phyloP scores from a whole-genome alignment of 2,888 invertebrate genomes.

The Charanyca ferruginea region DNA sequence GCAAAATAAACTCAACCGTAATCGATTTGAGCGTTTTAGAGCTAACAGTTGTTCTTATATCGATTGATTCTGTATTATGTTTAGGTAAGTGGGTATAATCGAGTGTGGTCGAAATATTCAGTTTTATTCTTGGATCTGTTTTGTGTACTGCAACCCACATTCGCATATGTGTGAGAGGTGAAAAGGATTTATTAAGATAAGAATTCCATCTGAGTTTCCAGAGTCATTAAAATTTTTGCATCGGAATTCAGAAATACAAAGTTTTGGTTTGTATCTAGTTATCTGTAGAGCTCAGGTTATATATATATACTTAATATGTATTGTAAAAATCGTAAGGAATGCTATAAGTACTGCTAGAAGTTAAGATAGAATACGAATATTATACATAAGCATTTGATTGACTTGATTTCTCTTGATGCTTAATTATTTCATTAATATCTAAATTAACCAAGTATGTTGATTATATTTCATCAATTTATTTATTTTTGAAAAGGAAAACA shows the following conservation, averaged over 20 bases:
- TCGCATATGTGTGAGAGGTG: slow-evolving; percentile 22
- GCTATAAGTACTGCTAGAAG: too few relatives aligned
- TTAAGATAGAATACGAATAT: too few relatives aligned
- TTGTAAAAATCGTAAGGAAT: background rate
- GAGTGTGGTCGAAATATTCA: slow-evolving; percentile 73
- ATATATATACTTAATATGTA: too few relatives aligned
- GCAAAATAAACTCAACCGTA: slow-evolving; percentile 87
- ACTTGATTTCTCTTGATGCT: too few relatives aligned
- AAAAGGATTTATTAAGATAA: slow-evolving; percentile 41
- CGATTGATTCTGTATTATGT: slow-evolving; percentile 77
- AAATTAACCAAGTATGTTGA: too few relatives aligned
- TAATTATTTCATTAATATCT: too few relatives aligned
- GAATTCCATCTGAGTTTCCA: background rate
- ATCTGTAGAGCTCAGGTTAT: background rate
- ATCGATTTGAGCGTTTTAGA: slow-evolving; percentile 87
- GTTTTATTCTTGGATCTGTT: slow-evolving; percentile 68
- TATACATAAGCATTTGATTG: too few relatives aligned
- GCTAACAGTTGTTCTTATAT: slow-evolving; percentile 80
- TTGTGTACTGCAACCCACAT: slow-evolving; percentile 56
- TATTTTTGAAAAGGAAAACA: too few relatives aligned
- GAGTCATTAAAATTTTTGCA: slow-evolving; percentile 11
- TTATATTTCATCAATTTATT: too few relatives aligned
- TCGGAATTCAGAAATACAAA: background rate
- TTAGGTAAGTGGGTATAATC: slow-evolving; percentile 75
- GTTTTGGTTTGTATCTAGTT: background rate